Percentiles rank a stretch among this genome's conserved stretches.
These are phyloP conservation scores for Lasioglossum albipes DNA, from an alignment of 1,140 invertebrate species.

Conservation along the genomic window DNA sequence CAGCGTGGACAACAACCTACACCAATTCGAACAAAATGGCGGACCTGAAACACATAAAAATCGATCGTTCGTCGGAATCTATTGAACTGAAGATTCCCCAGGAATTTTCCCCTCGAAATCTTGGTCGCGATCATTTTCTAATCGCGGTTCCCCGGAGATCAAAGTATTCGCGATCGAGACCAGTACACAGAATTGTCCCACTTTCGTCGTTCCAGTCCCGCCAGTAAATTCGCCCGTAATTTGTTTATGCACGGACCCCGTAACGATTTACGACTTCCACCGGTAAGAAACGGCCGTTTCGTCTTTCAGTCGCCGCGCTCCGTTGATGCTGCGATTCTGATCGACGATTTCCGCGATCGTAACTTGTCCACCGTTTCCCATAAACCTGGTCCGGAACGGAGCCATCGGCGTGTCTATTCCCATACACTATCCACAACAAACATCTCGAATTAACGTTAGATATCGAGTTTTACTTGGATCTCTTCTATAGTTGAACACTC, in stretches of 20 bases:
- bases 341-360: conserved; percentile 49
- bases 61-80: no score
- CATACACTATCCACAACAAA: no score
- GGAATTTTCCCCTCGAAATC: no score
- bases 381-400: conserved; percentile 1
- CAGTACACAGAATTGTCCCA: conserved; percentile 4
- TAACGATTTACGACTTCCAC: conserved; percentile 35
- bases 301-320: neutral
- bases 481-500: no score
- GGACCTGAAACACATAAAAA: no score
- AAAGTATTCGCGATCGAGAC: conserved; percentile 4
- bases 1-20: no score
- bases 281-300: conserved; percentile 25
- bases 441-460: no score
- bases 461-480: no score
- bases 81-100: no score
- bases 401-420: neutral
- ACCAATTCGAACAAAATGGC: no score
- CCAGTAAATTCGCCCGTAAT: conserved; percentile 40
- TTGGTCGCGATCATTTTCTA: neutral
- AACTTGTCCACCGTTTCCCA: conserved; percentile 20
- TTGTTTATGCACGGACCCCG: conserved; percentile 33
- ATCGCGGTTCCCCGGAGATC: conserved; percentile 1
- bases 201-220: neutral
- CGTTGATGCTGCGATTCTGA: conserved; percentile 41